phyloP scores from a whole-genome alignment of 1,140 invertebrate genomes.

The Brachionus manjavacas region DNA sequence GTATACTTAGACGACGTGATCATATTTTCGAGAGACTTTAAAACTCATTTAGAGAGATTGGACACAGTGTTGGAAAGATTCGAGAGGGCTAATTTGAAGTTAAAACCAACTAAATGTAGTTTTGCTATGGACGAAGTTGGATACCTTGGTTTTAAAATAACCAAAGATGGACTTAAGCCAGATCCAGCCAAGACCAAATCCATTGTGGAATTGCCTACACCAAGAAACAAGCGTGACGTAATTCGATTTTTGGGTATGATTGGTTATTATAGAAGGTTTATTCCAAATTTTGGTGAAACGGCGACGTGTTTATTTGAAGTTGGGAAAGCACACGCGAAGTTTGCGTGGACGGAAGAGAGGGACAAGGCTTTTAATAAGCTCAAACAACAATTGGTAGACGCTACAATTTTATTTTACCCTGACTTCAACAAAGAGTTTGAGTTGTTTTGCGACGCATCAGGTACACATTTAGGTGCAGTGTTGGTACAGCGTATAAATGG shows the following conservation, averaged over 20 bases:
- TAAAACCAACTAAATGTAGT: conserved; percentile 42
- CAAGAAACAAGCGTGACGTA: conserved; percentile 51
- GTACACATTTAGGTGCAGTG: conserved; percentile 45
- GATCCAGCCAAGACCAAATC: conserved; percentile 50
- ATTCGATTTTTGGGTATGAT: conserved; percentile 44
- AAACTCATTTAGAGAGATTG: neutral
- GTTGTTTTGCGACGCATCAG: conserved; percentile 44
- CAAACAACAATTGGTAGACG: conserved; percentile 9
- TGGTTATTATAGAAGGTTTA: conserved; percentile 43
- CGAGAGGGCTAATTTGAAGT: conserved; percentile 45
- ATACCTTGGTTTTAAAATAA: conserved; percentile 48
- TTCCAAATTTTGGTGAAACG: conserved; percentile 14
- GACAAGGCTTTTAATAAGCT: neutral
- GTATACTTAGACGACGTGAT: conserved; percentile 6
- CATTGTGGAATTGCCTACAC: conserved; percentile 49
- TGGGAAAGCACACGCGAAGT: neutral
- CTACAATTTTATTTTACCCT: conserved; percentile 1
- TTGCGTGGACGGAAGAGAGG: neutral
- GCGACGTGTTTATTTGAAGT: neutral
- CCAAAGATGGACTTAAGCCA: conserved; percentile 49
- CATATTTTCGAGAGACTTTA: neutral
- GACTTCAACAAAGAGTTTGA: neutral
- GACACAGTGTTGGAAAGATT: neutral
- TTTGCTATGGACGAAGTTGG: conserved; percentile 39
- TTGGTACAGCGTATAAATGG: conserved; percentile 45